Evolutionary conservation across 2,888 invertebrate species (phyloP), one percentile per base, ranked within the genome.

Genomic region (Tanypteryx hageni): DNA sequence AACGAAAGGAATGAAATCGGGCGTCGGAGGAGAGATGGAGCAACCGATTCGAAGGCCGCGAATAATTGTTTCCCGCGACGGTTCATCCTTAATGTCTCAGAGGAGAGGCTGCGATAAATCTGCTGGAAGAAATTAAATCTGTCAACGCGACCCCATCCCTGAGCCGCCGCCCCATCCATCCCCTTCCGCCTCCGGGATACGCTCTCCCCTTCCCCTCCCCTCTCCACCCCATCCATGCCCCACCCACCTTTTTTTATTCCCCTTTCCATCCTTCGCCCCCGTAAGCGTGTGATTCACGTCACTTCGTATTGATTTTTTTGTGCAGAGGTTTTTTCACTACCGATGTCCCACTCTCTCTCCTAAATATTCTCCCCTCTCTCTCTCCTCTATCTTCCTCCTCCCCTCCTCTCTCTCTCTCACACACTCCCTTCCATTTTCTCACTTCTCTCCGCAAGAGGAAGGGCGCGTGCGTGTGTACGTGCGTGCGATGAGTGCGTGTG

Each of bases 361-460:
- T 92, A 92, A 93, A 92, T 93, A 93, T 93, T 93, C 93, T 92
- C 93, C 93, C 93, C 93, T 92, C 93, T 93, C 92, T 92, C 93
- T n/a, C 93, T 93, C 22, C 64, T 68, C 68, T 68, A 68, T 44
- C 92, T 86, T 91, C 31, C 84, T 83, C 86, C 58, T 85, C 83
- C 92, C 92, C 93, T 84, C 61, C 81, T 44, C 76, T 83, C 86
- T 92, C 64, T 82, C 31, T 84, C 22, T 56, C 92, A 61, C n/a
- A n/a, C 82, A 85, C 64, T 89, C 83, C 86, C 92, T 92, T 82
- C 57, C n/a, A 56, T 89, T 76, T 58, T 22, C 44, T n/a, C 76
- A 92, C 92, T 92, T 92, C 27, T 13, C 76, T 76, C 76, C 22
- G 76, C 76, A 22, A 76, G 76, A 27, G 76, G 92, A 93, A 92